phyloP scores from a whole-genome alignment of 2,113 vertebrate genomes.

The Ranitomeya imitator region DNA sequence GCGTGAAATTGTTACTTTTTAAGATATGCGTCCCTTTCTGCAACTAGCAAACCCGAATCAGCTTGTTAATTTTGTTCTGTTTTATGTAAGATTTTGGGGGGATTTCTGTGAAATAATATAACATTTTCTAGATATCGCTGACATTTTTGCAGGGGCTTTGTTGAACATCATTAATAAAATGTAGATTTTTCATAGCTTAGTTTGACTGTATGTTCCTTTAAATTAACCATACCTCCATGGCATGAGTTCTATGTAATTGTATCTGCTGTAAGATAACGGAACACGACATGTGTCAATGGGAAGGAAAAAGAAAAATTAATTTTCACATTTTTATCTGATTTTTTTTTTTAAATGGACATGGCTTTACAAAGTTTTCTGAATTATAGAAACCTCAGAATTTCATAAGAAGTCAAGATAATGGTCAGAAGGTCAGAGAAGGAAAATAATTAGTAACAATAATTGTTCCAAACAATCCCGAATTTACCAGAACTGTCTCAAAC shows the following conservation, averaged over 20 bases:
- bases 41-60: constrained; percentile 32
- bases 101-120: neutral
- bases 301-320: neutral
- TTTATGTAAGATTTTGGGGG: constrained; percentile 7
- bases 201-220: neutral
- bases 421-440: neutral
- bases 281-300: neutral
- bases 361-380: neutral
- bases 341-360: neutral
- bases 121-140: neutral
- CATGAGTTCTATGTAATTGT: neutral
- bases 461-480: no score
- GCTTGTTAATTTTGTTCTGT: constrained; percentile 29
- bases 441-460: no score
- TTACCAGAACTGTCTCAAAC: no score
- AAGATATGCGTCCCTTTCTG: constrained; percentile 20
- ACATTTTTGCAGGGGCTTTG: neutral
- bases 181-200: no score
- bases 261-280: neutral
- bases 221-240: neutral
- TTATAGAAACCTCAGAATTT: neutral
- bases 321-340: neutral
- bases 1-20: constrained; percentile 42
- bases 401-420: neutral
- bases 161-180: neutral